Evolutionary conservation across 2,888 invertebrate genomes (phyloP), one percentile per base, ranked within the genome.

Genomic region (Carpatolechia fugitivella): DNA sequence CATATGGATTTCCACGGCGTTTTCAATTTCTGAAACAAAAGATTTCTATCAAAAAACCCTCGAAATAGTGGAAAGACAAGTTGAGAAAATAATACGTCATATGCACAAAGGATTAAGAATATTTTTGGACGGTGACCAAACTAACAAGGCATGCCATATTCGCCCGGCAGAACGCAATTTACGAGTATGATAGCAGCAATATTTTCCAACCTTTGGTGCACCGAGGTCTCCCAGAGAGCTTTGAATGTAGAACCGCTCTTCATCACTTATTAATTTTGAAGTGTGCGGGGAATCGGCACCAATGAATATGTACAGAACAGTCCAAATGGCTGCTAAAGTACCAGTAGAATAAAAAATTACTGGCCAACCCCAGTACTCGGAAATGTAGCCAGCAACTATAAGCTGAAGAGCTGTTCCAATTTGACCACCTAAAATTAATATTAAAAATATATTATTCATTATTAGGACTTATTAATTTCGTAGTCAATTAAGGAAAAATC

Each of bases 331-430:
- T 0, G 92, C 91, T 0, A 91, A 64, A 0, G 74, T 71, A 0
- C 93, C 94, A 31, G 93, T 91, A 0, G 87, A 72, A 66, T 94
- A 95, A 72, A 95, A 94, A 16, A 94, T 92, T 40, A 92, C 91
- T 0, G 93, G 92, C 94, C 94, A 94, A 18, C 94, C 94, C 69
- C 88, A 84, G 8, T 49, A 71, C 30, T 78, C 72, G 0, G 84
- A 79, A 41, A 85, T 70, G 59, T 77, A 85, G 0, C 85, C 85
- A 1, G 93, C 91, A 16, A 85, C 68, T 14, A 92, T 82, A 63
- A 93, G 73, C 44, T 92, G 90, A 0, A 93, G 53, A 0, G 93
- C 92, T 6, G 92, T 92, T 0, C 94, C 94, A 0, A 93, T 78
- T 52, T 91, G 91, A 0, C 78, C 83, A 1, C 93, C 93, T 80